Base-by-base conservation (phyloP, 2,113 vertebrate genomes). In the Sceloporus tristichus region DNA sequence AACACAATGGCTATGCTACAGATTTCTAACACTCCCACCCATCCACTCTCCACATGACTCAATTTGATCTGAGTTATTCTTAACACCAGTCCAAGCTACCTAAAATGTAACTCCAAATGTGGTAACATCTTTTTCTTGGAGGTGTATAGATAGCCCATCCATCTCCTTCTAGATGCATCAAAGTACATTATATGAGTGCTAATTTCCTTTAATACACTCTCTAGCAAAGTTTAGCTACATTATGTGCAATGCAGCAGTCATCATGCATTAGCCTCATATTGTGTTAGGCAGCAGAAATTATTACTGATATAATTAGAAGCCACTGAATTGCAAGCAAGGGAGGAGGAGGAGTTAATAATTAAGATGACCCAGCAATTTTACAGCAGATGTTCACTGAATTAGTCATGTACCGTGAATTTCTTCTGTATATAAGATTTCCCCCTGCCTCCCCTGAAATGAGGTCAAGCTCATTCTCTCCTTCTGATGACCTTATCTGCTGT, bases 161-260 rank as follows among this genome's bases (percentile, higher is more conserved):
- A 89, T 89, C 73, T 89, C 78, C 62, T 23, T 0, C 0, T 56
- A 92, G 92, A 59, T 65, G 79, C 80, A 90, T 76, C 68, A 86
- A 88, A 93, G 91, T 1, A 5, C 82, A 77, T 29, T 92, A 83
- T 0, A 14, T 42, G 11, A 87, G 73, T 76, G 62, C 68, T 93
- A 86, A 93, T 94, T 92, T 93, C 77, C 90, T 93, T 93, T 91
- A 91, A 92, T 89, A 91, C 53, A 75, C 71, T 94, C 89, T 66
- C 90, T 38, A 42, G 91, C 85, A 92, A 27, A 62, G 88, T 94
- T 94, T 86, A 92, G 90, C 88, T 79, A 70, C 87, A 78, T 92
- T 92, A 92, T 85, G 68, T 73, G 90, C 86, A 95, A 94, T 79
- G 82, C 73, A 90, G 73, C 85, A 91, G 79, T 92, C 8, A n/a